Evolutionary conservation across 2,888 invertebrate species (phyloP).

Genomic region (Campopleginae sp.): DNA sequence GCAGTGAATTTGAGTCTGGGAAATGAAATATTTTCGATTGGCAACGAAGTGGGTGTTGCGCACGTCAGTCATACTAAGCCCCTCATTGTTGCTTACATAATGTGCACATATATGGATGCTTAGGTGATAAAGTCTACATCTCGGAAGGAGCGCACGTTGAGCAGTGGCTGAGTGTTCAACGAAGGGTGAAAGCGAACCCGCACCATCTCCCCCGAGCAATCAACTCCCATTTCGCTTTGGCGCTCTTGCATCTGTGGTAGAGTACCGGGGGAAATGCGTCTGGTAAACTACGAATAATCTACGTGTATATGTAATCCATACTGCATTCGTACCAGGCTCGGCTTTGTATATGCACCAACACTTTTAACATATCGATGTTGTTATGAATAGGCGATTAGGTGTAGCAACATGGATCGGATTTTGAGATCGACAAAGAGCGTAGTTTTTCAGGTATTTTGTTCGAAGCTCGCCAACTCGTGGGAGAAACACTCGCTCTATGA

Average conservation of each 20-base stretch:
- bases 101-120: constrained; percentile 20
- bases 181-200: constrained; percentile 68
- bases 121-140: constrained; percentile 49
- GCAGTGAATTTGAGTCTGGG: constrained; percentile 26
- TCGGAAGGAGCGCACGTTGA: constrained; percentile 37
- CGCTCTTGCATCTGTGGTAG: constrained; percentile 54
- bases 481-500: constrained; percentile 32
- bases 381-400: constrained; percentile 44
- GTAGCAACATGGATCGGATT: constrained; percentile 30
- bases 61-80: constrained; percentile 30
- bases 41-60: constrained; percentile 47
- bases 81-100: constrained; percentile 6
- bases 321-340: constrained; percentile 8
- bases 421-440: constrained; percentile 48
- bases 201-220: constrained; percentile 66
- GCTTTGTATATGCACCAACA: not conserved
- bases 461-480: constrained; percentile 5
- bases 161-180: constrained; percentile 56
- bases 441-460: not conserved
- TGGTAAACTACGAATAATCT: constrained; percentile 44
- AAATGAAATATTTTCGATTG: constrained; percentile 35
- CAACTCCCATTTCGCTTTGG: constrained; percentile 66
- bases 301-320: constrained; percentile 35
- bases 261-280: constrained; percentile 49
- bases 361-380: constrained; percentile 25